These are phyloP conservation scores for Hybognathus amarus DNA, from an alignment of 2,797 vertebrate genomes.

Conservation along the genomic window DNA sequence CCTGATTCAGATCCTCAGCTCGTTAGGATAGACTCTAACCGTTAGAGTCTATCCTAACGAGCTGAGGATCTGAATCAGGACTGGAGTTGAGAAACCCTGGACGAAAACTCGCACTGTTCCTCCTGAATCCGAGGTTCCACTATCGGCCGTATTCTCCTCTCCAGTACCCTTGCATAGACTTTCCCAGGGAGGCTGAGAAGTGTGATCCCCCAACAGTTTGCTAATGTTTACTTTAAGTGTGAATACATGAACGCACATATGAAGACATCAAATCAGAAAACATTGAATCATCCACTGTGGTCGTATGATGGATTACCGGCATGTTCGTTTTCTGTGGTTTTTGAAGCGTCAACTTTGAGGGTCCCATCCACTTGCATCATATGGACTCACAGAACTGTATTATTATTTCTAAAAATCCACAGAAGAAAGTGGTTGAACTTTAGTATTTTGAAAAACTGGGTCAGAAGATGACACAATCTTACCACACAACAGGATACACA, in stretches of 20 bases:
- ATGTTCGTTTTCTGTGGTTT: neutral
- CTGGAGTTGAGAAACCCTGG: too few species aligned
- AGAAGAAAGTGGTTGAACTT: neutral
- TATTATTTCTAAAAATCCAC: neutral
- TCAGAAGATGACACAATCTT: neutral
- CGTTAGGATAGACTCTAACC: too few species aligned
- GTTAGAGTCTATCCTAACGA: too few species aligned
- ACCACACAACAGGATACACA: conserved; percentile 84
- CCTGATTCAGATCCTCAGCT: too few species aligned
- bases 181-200: too few species aligned
- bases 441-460: neutral
- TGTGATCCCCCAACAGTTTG: too few species aligned
- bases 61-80: too few species aligned
- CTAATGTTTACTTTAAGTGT: neutral
- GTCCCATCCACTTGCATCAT: neutral
- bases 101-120: too few species aligned
- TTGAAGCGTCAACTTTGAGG: neutral
- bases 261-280: neutral
- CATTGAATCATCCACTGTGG: neutral
- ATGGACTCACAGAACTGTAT: neutral
- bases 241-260: neutral
- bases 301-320: neutral
- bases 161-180: too few species aligned
- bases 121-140: too few species aligned
- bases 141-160: too few species aligned